Percentiles rank a stretch among this genome's conserved stretches.
These are phyloP conservation scores for Popillia japonica DNA, from an alignment of 1,140 invertebrate genomes.

Conservation along the genomic window DNA sequence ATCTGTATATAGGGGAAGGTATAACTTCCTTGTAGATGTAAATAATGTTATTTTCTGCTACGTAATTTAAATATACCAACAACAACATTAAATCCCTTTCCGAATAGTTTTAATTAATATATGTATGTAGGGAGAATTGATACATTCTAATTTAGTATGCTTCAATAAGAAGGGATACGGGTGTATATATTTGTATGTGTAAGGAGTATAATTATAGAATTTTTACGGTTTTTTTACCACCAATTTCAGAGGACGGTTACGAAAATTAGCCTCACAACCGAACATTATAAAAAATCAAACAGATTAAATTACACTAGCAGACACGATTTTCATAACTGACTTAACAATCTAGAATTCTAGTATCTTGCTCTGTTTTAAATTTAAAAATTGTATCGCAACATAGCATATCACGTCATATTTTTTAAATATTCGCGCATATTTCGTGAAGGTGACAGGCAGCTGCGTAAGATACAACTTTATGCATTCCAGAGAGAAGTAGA, in stretches of 20 bases:
- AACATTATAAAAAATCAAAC: no score
- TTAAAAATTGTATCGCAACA: no score
- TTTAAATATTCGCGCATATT: no score
- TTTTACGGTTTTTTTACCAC: background rate
- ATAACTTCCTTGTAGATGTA: background rate
- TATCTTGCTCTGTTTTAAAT: no score
- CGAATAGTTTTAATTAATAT: slow-evolving; percentile 6
- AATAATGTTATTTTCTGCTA: background rate
- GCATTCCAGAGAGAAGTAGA: no score
- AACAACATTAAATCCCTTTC: slow-evolving; percentile 21
- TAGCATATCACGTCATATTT: no score
- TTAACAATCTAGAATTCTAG: no score
- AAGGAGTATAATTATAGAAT: background rate
- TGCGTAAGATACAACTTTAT: no score
- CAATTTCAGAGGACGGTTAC: background rate
- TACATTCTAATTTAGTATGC: background rate
- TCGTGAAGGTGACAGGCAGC: no score
- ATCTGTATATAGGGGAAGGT: background rate
- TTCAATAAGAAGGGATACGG: background rate
- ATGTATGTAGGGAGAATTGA: background rate
- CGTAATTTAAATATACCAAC: slow-evolving; percentile 9
- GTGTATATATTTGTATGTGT: background rate
- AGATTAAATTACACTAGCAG: no score
- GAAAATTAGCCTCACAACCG: background rate
- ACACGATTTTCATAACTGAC: no score